These are phyloP conservation scores for Lagenorhynchus albirostris DNA, from an alignment of 2,113 vertebrate genomes.

Conservation along the genomic window DNA sequence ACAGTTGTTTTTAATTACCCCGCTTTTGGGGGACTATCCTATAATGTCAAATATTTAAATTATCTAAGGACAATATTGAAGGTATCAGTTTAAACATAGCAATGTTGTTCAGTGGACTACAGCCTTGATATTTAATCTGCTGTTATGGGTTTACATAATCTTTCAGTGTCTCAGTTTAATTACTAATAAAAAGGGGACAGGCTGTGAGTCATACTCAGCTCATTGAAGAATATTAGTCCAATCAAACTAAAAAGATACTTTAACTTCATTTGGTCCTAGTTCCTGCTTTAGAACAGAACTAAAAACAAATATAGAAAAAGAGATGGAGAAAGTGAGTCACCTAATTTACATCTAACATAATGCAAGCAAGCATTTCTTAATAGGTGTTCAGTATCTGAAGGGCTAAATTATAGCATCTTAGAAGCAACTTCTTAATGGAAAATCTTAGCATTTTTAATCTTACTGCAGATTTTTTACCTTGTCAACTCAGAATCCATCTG, in stretches of 20 bases:
- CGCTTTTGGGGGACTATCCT: neutral
- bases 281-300: constrained; percentile 48
- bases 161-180: constrained; percentile 50
- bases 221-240: constrained; percentile 53
- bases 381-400: constrained; percentile 60
- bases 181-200: constrained; percentile 55
- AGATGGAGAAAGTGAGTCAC: constrained; percentile 68
- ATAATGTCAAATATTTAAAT: constrained; percentile 45
- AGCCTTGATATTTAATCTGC: constrained; percentile 35
- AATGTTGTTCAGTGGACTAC: neutral
- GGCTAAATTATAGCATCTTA: constrained; percentile 48
- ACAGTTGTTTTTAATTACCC: neutral
- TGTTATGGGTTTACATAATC: constrained; percentile 39
- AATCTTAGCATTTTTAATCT: constrained; percentile 57
- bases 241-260: constrained; percentile 45
- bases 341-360: constrained; percentile 68
- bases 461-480: constrained; percentile 11
- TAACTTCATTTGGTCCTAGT: constrained; percentile 59
- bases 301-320: constrained; percentile 67
- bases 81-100: constrained; percentile 9
- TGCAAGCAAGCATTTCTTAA: constrained; percentile 63
- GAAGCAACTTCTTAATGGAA: constrained; percentile 36
- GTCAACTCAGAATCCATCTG: constrained; percentile 59
- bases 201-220: constrained; percentile 43
- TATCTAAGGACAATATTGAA: neutral